phyloP scores from a whole-genome alignment of 2,888 invertebrate genomes.

The Physocephala rufipes region DNA sequence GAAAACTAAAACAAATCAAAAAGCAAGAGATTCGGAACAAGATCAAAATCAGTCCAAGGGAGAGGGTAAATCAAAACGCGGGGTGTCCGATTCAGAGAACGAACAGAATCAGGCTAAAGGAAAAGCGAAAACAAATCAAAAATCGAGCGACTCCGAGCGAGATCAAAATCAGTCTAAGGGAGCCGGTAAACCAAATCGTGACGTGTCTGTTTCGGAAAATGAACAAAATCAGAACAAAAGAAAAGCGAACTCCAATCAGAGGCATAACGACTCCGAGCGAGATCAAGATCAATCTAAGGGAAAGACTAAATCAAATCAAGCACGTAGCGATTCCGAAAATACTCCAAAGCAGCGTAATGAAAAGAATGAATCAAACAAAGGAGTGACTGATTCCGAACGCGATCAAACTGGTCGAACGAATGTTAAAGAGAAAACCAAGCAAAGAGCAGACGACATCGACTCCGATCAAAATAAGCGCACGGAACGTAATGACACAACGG shows the following conservation, averaged over 20 bases:
- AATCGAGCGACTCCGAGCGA: neutral
- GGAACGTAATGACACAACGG: neutral
- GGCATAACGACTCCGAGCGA: neutral
- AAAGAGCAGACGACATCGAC: neutral
- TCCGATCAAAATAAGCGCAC: neutral
- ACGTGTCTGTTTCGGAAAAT: neutral
- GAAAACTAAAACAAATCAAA: neutral
- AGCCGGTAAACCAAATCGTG: slow-evolving; percentile 10
- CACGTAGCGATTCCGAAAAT: too few species aligned
- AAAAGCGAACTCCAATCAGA: slow-evolving; percentile 5
- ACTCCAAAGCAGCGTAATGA: too few species aligned
- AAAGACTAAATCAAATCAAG: neutral
- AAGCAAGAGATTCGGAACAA: neutral
- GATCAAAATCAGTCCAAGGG: neutral
- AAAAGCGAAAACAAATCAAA: slow-evolving; percentile 13
- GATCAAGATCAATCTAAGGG: neutral
- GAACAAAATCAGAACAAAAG: neutral
- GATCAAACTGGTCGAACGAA: neutral
- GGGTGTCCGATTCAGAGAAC: too few species aligned
- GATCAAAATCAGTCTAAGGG: slow-evolving; percentile 2
- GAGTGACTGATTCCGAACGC: neutral
- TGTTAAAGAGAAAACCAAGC: neutral
- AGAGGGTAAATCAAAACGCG: neutral
- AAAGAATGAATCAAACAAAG: neutral
- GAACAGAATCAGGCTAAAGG: neutral